phyloP scores from a whole-genome alignment of 2,113 vertebrate species.

The Apodemus sylvaticus region DNA sequence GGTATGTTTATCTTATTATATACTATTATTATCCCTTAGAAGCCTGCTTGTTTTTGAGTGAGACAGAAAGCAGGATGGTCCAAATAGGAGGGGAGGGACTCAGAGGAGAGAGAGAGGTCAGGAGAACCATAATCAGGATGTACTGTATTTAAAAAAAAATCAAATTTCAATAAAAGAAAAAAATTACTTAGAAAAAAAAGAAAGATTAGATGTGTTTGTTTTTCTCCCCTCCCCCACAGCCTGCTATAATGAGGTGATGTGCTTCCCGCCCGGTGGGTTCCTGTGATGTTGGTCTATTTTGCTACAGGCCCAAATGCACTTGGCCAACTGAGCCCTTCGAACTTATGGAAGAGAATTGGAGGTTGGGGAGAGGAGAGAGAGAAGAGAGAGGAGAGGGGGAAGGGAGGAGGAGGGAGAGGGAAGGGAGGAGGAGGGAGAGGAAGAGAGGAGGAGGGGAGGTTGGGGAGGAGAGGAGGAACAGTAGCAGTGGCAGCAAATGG shows the following conservation, averaged over 20 bases:
- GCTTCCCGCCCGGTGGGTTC: not conserved
- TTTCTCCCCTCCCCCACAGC: too few relatives aligned
- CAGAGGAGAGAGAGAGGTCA: not conserved
- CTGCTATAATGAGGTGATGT: not conserved
- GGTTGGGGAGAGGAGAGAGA: not conserved
- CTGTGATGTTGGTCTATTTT: not conserved
- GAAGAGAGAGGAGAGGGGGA: too few relatives aligned
- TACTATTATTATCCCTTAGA: not conserved
- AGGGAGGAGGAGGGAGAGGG: not conserved
- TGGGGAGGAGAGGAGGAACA: too few relatives aligned
- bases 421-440: too few relatives aligned
- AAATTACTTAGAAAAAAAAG: not conserved
- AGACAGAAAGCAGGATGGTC: not conserved
- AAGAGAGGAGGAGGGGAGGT: accelerated
- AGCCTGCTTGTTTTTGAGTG: not conserved
- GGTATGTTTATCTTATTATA: not conserved
- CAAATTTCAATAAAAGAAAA: not conserved
- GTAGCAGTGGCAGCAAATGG: not conserved
- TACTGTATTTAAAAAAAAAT: not conserved
- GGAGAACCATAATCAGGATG: not conserved
- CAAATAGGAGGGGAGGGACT: not conserved
- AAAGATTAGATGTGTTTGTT: not conserved
- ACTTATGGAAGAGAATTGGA: not conserved
- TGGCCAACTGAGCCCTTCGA: not conserved
- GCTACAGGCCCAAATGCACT: not conserved